phyloP scores from a whole-genome alignment of 2,888 invertebrate species.

The Eilema griseolum region DNA sequence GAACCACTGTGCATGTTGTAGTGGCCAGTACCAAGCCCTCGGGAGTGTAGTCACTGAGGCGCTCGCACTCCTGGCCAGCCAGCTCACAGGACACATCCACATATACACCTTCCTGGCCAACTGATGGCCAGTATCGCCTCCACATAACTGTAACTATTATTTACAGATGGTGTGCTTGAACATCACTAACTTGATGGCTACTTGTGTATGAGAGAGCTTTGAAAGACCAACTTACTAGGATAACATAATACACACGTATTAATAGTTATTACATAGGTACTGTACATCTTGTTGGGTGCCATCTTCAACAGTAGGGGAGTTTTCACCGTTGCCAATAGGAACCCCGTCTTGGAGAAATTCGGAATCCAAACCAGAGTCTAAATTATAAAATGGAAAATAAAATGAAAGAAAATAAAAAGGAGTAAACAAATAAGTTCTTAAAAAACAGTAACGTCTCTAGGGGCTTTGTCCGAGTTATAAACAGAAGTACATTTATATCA shows the following conservation, averaged over 20 bases:
- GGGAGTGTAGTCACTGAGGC: constrained; percentile 89
- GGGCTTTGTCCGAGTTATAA: neutral
- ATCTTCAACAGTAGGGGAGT: constrained; percentile 80
- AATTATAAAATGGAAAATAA: constrained; percentile 61
- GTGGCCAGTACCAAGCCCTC: constrained; percentile 95
- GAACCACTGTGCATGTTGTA: constrained; percentile 95
- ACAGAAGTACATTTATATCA: neutral
- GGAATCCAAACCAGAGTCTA: constrained; percentile 89
- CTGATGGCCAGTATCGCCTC: constrained; percentile 94
- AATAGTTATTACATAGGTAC: constrained; percentile 23
- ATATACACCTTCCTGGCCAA: constrained; percentile 95
- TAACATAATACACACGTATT: constrained; percentile 18
- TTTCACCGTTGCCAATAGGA: constrained; percentile 79
- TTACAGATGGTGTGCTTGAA: constrained; percentile 37
- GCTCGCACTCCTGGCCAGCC: constrained; percentile 95
- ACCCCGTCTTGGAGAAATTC: constrained; percentile 87
- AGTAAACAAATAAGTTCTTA: constrained; percentile 30
- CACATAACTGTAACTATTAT: constrained; percentile 44
- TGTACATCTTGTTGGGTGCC: constrained; percentile 80
- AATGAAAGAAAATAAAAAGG: constrained; percentile 50
- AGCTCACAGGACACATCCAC: constrained; percentile 95
- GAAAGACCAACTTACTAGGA: constrained; percentile 33
- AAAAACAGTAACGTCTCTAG: neutral
- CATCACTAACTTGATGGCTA: constrained; percentile 42
- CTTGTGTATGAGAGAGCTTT: constrained; percentile 41